Evolutionary conservation across 1,140 invertebrate genomes (phyloP).

Genomic region (Gonatopus flavifemur): DNA sequence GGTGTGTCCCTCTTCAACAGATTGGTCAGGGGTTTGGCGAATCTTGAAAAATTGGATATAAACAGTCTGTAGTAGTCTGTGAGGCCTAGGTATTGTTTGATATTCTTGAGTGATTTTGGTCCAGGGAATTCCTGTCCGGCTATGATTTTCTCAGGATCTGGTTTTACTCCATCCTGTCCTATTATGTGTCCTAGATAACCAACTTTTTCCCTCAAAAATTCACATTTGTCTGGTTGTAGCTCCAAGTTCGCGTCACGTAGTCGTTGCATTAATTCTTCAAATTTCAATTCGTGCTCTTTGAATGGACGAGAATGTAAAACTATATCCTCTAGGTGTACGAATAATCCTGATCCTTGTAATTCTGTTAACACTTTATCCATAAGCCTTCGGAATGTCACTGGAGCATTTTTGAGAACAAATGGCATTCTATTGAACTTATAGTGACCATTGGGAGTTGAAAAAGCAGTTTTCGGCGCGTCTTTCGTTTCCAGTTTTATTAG

Average conservation of each 20-base stretch:
- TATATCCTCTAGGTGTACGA: slow-evolving; percentile 40
- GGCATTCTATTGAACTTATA: slow-evolving; percentile 27
- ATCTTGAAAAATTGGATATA: slow-evolving; percentile 31
- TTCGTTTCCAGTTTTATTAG: slow-evolving; percentile 18
- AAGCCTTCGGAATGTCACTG: slow-evolving; percentile 1
- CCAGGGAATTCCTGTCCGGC: slow-evolving; percentile 37
- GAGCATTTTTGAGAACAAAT: slow-evolving; percentile 20
- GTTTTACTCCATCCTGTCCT: slow-evolving; percentile 29
- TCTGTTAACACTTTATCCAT: slow-evolving; percentile 3
- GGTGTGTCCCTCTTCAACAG: slow-evolving; percentile 28
- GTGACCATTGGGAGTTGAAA: slow-evolving; percentile 21
- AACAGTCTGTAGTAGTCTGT: slow-evolving; percentile 42
- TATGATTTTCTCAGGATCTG: slow-evolving; percentile 42
- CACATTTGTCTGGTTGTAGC: too few species aligned
- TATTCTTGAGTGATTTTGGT: slow-evolving; percentile 30
- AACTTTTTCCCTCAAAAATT: slow-evolving; percentile 47
- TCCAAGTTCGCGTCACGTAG: not conserved
- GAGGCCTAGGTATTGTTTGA: slow-evolving; percentile 43
- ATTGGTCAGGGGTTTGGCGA: slow-evolving; percentile 33
- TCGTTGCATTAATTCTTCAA: not conserved
- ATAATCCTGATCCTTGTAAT: slow-evolving; percentile 13
- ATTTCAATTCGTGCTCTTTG: slow-evolving; percentile 24
- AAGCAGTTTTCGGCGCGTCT: slow-evolving; percentile 18
- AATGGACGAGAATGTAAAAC: slow-evolving; percentile 25
- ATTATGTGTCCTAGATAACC: slow-evolving; percentile 42